Evolutionary conservation across 2,888 invertebrate species (phyloP).

Genomic region (Drosophila antonietae): DNA sequence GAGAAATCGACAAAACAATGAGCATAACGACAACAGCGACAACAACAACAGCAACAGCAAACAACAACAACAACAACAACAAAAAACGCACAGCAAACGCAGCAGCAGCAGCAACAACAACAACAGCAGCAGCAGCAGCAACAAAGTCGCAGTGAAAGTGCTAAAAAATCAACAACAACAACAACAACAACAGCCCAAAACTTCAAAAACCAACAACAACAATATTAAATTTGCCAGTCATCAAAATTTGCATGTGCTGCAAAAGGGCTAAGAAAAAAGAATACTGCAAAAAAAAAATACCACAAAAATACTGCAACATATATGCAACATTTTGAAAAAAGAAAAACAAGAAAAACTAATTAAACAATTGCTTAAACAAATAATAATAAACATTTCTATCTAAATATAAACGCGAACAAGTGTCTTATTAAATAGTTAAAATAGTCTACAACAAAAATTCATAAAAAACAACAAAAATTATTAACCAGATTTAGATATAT

Average conservation of each 20-base stretch:
- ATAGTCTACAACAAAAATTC: conserved; percentile 40
- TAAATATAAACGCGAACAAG: conserved; percentile 76
- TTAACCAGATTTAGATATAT: conserved; percentile 44
- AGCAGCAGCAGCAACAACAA: conserved; percentile 36
- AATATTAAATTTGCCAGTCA: conserved; percentile 35
- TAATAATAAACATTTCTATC: conserved; percentile 41
- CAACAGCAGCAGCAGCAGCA: conserved; percentile 35
- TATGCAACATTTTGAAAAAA: neutral
- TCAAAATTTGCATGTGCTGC: conserved; percentile 68
- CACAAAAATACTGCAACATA: neutral
- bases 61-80: conserved; percentile 52
- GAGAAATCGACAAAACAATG: conserved; percentile 83
- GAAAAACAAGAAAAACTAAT: conserved; percentile 36
- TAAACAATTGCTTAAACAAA: conserved; percentile 53
- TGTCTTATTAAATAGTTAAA: conserved; percentile 79
- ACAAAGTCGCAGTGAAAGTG: conserved; percentile 68
- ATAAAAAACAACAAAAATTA: conserved; percentile 32
- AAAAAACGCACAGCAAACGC: conserved; percentile 58
- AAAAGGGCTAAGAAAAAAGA: conserved; percentile 59
- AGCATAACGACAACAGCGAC: conserved; percentile 67
- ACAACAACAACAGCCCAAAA: conserved; percentile 53
- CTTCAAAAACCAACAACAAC: conserved; percentile 35
- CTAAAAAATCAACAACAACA: conserved; percentile 57
- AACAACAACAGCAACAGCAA: conserved; percentile 38
- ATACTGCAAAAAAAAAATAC: neutral